Evolutionary conservation across 1,140 invertebrate genomes (phyloP), one percentile per base, ranked within the genome.

Genomic region (Aphelinus certus): DNA sequence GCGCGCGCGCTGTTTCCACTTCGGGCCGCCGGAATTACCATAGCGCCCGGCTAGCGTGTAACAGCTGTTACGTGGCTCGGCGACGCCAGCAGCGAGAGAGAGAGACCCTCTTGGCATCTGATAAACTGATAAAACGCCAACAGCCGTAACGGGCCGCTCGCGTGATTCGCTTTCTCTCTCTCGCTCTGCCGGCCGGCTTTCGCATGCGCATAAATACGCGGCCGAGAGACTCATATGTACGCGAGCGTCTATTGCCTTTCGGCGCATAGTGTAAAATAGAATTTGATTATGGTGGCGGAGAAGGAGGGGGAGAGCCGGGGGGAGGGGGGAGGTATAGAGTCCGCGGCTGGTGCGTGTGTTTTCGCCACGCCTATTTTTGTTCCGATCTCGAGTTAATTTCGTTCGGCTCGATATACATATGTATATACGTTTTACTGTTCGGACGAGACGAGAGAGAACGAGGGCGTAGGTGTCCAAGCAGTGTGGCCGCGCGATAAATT

Each of bases 111-210:
- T 74, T 79, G 80, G 77, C 79, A 82, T 83, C 83, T 86, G 86
- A 88, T 88, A 87, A 88, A 86, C 86, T 84, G 85, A 87, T 86
- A 87, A 81, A 79, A 83, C 58, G 83, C 6, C 46, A 6, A 76
- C 55, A 56, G 53, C 42, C 26, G 66, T 53, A 71, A 70, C 74
- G 63, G 49, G 65, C 43, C 49, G 48, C 64, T 75, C 66, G 58
- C 65, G 70, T 26, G 61, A 7, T 46, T 66, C 5, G 46, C 10
- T 68, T 51, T 56, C 67, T 69, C 55, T 71, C 46, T 51, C 48
- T n/a, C 67, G 57, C 56, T 71, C 60, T 63, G 62, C 69, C 58
- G 42, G 2, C n/a, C 63, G 42, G n/a, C 67, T 72, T 73, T 71
- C 65, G 64, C 69, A 72, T 76, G 71, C 75, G 73, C 73, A 70